Base-by-base conservation (phyloP, 2,797 vertebrate species). In the Apodemus agrarius region DNA sequence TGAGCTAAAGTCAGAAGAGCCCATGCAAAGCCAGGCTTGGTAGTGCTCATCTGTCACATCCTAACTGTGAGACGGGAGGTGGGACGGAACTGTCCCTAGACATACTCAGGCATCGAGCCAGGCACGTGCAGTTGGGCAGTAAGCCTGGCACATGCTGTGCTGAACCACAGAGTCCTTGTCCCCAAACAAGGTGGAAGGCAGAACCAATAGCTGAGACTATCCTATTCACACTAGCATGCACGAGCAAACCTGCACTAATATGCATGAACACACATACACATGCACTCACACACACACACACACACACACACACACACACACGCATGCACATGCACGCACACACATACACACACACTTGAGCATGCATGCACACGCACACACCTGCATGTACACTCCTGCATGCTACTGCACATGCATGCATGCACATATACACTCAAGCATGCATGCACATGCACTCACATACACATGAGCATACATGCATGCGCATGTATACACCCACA, bases 321-420 rank as follows among this genome's bases (percentile, higher is more conserved):
- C 57, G 17, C 34, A 9, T 21, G 16, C 6, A 63, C 3, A 29
- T 8, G 1, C 7, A 11, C 16, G 1, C 12, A 14, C 3, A 21
- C n/a, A 26, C 40, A 43, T 34, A 13, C 65, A 34, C 5, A 8
- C 5, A 67, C 6, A 4, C 37, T 4, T 52, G 49, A 12, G 12
- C 7, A 6, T 26, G 26, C 3, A n/a, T 34, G 7, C n/a, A 37
- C 69, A 69, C n/a, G 5, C 69, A 37, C 11, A 52, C n/a, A 24
- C 1, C 1, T 10, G 37, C 1, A 52, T 52, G 12, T 52, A 52
- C 52, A 52, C 52, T 52, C 10, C 11, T 13, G 52, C 1, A 52
- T 52, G 52, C 49, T 52, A 8, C 49, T 52, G 49, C 8, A 49
- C 43, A 34, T 0, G 0, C 12, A 37, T 3, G 31, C 31, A n/a